Base-by-base conservation (phyloP, 2,888 invertebrate genomes). In the Drosophila mulleri region DNA sequence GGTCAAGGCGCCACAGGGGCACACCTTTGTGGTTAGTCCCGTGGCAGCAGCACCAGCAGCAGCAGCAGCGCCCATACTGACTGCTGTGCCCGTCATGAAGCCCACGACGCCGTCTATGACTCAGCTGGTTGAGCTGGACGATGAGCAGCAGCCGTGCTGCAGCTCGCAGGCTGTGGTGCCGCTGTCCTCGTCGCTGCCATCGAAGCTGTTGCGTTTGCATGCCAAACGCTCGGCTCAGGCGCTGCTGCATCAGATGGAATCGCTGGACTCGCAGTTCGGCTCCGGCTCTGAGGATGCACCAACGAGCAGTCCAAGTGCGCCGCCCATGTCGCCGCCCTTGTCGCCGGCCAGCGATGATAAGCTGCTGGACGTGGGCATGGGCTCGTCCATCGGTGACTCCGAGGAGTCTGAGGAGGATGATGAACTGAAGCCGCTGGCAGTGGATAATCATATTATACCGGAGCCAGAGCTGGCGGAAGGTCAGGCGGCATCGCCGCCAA, bases 401-500 rank as follows among this genome's bases (percentile, higher is more conserved):
- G 91, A 89, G 68, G 92, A 92, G 53, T 92, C 93, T 0, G 93
- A 93, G 67, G 93, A 92, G 68, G 92, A 92, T 48, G 93, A 93
- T 72, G 92, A 93, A 56, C 78, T 93, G 16, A 92, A 93, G 62
- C 93, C 93, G 4, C 75, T 93, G 67, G 92, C 93, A 11, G 89
- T 92, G 37, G 93, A 93, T 67, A 93, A 92, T 85, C 93, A 93
- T 69, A 91, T 92, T 3, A 76, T 92, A 47, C 83, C 87, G 32
- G 91, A 92, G 29, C 79, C 89, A 57, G 91, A 91, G 44, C 71
- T 77, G 35, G 69, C 47, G 14, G 78, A 82, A 39, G 29, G 72
- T 0, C 79, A 78, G 47, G 56, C 39, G 0, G 23, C n/a, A n/a
- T 68, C 82, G 5, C 74, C 78, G 1, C 75, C 81, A 2, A 69